A percentile compares a stretch with the other conserved stretches of the same genome.
Evolutionary conservation across 1,140 invertebrate species (phyloP).

Genomic region (Drosophila elegans): DNA sequence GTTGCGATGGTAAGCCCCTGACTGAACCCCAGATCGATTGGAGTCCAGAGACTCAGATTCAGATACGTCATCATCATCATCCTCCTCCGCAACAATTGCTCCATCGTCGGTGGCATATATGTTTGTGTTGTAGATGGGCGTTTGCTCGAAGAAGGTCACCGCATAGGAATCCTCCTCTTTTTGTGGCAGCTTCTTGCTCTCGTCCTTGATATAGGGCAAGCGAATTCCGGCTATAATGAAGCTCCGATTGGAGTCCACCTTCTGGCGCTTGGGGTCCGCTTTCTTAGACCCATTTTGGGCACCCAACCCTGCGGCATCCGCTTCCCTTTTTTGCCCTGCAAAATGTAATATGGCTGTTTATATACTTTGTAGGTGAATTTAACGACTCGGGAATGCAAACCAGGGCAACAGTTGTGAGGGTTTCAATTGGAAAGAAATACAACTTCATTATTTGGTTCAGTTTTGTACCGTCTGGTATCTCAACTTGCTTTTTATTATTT

Average conservation of each 20-base stretch:
- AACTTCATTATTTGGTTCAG: neutral
- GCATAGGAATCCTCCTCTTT: constrained; percentile 50
- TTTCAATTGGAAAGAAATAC: neutral
- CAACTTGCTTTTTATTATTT: neutral
- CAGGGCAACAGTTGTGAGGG: neutral
- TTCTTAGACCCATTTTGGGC: neutral
- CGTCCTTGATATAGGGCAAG: constrained; percentile 41
- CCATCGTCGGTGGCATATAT: constrained; percentile 15
- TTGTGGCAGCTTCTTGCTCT: constrained; percentile 26
- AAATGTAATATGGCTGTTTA: constrained; percentile 8
- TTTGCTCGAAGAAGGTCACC: constrained; percentile 59
- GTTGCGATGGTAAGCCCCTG: neutral
- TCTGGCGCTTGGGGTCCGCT: constrained; percentile 18
- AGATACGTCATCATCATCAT: constrained; percentile 9
- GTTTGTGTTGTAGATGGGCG: constrained; percentile 52
- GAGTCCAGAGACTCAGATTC: constrained; percentile 36
- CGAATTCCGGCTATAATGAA: constrained; percentile 46
- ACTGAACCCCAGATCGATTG: neutral
- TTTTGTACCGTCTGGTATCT: neutral
- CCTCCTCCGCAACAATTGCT: neutral
- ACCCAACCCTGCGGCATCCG: neutral
- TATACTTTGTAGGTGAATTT: neutral
- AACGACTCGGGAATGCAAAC: constrained; percentile 1
- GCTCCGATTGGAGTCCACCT: neutral
- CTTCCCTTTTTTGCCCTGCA: constrained; percentile 48